Base-by-base conservation (phyloP, 2,888 invertebrate species). In the Drosophila hamatofila region DNA sequence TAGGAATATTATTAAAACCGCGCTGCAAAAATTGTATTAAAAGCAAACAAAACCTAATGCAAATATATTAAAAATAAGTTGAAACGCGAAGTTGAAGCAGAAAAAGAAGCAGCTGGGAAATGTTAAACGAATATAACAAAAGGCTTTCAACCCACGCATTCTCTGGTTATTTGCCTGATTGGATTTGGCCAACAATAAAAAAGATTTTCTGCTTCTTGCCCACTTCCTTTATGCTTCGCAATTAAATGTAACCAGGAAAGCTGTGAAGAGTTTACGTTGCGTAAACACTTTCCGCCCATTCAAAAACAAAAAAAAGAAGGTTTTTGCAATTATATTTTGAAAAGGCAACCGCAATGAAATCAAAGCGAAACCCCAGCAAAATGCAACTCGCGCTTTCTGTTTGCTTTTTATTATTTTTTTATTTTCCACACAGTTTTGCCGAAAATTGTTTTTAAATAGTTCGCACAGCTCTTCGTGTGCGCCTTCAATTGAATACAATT, bases 361-460 rank as follows among this genome's bases (percentile, higher is more conserved):
- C 77, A 77, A 62, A 46, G 33, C 37, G 23, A 39, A 21, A 12
- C 41, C 27, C 57, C 33, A 44, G 9, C 11, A 49, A 72, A 75
- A 63, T 74, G 66, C 73, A 88, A 78, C 42, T 21, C 48, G 27
- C 30, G 2, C 18, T 49, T 49, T 49, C 7, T 3, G 25, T 49
- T 46, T 25, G 18, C 0, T 27, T 12, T 12, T 1, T 30, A 23
- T 44, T 37, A 48, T n/a, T 21, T 3, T 37, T 41, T 18, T 35
- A 18, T 57, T 44, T 8, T 25, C 6, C 7, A 35, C 33, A 58
- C 48, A n/a, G 27, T 21, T 52, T 21, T 41, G 46, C 6, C 48
- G 48, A 70, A 89, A 89, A 74, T 68, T 75, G 88, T 76, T 89
- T 84, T 75, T 81, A 78, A 83, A 89, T 84, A 88, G 89, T 84